Evolutionary conservation across 2,113 vertebrate species (phyloP).

Genomic region (Gavialis gangeticus): DNA sequence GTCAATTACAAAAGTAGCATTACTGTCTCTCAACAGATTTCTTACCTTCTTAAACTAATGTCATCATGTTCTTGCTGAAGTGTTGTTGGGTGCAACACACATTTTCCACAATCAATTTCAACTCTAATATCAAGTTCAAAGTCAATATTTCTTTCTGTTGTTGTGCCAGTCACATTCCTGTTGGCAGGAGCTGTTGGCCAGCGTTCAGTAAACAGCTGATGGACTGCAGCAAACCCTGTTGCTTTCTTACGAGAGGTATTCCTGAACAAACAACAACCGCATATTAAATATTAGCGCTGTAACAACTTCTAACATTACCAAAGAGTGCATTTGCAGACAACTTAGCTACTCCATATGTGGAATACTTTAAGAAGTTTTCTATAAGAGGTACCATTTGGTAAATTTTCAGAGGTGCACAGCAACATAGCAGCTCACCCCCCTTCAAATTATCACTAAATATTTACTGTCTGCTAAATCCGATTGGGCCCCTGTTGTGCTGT

Average conservation of each 20-base stretch:
- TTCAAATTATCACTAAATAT: neutral
- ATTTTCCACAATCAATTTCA: slow-evolving; percentile 98
- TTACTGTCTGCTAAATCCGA: neutral
- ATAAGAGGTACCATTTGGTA: neutral
- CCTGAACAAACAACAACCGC: slow-evolving; percentile 67
- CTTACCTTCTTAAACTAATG: slow-evolving; percentile 87
- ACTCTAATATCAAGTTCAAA: slow-evolving; percentile 97
- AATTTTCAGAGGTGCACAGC: neutral
- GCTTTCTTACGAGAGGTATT: slow-evolving; percentile 87
- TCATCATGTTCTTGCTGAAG: slow-evolving; percentile 94
- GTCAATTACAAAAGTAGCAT: no score
- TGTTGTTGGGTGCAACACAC: slow-evolving; percentile 94
- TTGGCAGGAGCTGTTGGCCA: slow-evolving; percentile 88
- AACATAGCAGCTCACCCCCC: neutral
- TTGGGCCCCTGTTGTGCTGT: neutral
- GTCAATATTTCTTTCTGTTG: slow-evolving; percentile 96
- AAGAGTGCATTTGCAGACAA: neutral
- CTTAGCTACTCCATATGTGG: neutral
- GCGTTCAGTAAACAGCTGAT: slow-evolving; percentile 94
- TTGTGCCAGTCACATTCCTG: slow-evolving; percentile 85
- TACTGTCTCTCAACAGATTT: neutral
- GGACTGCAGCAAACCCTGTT: slow-evolving; percentile 91
- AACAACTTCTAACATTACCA: neutral
- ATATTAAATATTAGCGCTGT: neutral
- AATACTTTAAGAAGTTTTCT: neutral